phyloP scores from a whole-genome alignment of 2,888 invertebrate species.

The Cheilosia variabilis region DNA sequence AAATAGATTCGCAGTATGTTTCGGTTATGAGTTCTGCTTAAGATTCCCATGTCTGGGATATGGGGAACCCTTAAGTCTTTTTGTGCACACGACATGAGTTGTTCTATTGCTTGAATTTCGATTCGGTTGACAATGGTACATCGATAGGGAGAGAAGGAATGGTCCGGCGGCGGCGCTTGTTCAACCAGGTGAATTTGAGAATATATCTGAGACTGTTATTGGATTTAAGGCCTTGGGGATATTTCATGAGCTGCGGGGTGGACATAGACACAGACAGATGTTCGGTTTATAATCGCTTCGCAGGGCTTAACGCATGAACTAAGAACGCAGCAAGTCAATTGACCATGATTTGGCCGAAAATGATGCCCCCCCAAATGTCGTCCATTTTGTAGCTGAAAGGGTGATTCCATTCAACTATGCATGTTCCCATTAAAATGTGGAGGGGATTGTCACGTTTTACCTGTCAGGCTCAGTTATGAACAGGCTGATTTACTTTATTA shows the following conservation, averaged over 20 bases:
- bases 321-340: too few relatives aligned
- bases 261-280: too few relatives aligned
- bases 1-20: slow-evolving; percentile 63
- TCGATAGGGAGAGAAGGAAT: slow-evolving; percentile 21
- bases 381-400: too few relatives aligned
- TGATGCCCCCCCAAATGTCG: too few relatives aligned
- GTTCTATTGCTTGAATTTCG: slow-evolving; percentile 37
- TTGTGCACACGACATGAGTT: slow-evolving; percentile 18
- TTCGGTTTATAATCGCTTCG: too few relatives aligned
- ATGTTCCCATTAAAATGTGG: too few relatives aligned
- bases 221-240: neutral
- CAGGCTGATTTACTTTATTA: too few relatives aligned
- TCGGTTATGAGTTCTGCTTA: slow-evolving; percentile 27
- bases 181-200: slow-evolving; percentile 6
- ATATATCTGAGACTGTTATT: slow-evolving; percentile 9
- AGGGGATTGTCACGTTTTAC: too few relatives aligned
- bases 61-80: slow-evolving; percentile 16
- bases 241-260: neutral
- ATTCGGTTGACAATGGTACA: slow-evolving; percentile 21
- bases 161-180: neutral
- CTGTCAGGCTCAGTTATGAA: too few relatives aligned
- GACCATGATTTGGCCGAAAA: too few relatives aligned
- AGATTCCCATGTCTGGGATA: slow-evolving; percentile 17
- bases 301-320: too few relatives aligned
- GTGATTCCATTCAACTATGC: too few relatives aligned